Base-by-base conservation (phyloP, 2,113 vertebrate species). In the Progne subis region DNA sequence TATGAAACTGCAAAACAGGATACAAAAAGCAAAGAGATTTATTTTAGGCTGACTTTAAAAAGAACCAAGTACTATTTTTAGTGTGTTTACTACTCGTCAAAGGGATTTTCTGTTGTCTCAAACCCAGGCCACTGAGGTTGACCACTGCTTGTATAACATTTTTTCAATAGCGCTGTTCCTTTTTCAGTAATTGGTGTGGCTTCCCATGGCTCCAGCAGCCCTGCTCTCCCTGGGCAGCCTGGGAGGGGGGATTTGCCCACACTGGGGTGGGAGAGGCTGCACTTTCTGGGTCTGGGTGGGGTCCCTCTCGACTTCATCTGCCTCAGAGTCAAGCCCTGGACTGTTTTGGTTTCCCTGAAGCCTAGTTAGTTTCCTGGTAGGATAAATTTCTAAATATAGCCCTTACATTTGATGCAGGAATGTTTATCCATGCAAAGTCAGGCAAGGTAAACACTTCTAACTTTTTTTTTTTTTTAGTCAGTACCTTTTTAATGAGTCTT, bases 111-210 rank as follows among this genome's bases (percentile, higher is more conserved):
- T 96, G 85, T 88, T 72, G 86, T 89, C 96, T 97, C 94, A 82
- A 90, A 82, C 95, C 95, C 92, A 95, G 93, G 96, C 97, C 92
- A 17, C 94, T 96, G 97, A 97, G 98, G 98, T 98, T 98, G 98
- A 98, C 98, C 98, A 95, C 97, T 96, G 94, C 97, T 98, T 98
- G 97, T 98, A 97, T 97, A 97, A 97, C 97, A 96, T 96, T 97
- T 97, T 97, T 98, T 97, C 97, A 95, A 94, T 98, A 97, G 94
- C 82, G 79, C 78, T 61, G 46, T 79, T 94, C 53, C 75, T 84
- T 97, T 95, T 92, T n/a, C 70, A 93, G 92, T 75, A 81, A 86
- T 69, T 65, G 39, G 18, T 83, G 81, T 88, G 43, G 78, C 90
- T 96, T 97, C 87, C 91, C 78, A 94, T 88, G 93, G 86, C 93